Percentiles rank a stretch among this genome's conserved stretches.
These are phyloP conservation scores for Epirrhoe alternata DNA, from an alignment of 2,888 invertebrate genomes.

Conservation along the genomic window DNA sequence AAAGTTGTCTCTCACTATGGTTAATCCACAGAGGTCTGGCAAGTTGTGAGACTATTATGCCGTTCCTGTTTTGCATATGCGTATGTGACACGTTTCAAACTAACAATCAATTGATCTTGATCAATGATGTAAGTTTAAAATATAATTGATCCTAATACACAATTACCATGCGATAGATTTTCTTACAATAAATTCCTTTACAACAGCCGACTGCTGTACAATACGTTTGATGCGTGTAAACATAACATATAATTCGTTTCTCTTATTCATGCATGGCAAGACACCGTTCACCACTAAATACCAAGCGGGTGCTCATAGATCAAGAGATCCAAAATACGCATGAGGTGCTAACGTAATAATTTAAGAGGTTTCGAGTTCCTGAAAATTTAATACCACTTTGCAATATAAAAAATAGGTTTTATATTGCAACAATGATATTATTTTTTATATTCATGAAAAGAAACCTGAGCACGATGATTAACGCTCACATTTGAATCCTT, in stretches of 20 bases:
- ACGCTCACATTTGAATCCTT: too few species aligned
- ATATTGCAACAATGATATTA: background rate
- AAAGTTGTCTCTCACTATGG: too few species aligned
- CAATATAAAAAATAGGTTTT: too few species aligned
- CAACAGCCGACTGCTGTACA: background rate
- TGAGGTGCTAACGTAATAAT: background rate
- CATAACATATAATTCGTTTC: background rate
- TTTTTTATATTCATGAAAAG: too few species aligned
- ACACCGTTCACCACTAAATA: background rate
- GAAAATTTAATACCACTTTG: too few species aligned
- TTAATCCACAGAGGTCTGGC: background rate
- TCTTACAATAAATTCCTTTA: background rate
- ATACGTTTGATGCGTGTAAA: constrained; percentile 1
- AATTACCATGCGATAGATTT: background rate
- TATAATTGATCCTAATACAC: too few species aligned
- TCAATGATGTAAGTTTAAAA: too few species aligned
- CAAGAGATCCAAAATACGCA: background rate
- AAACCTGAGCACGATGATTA: too few species aligned
- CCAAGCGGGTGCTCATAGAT: background rate
- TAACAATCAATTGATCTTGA: too few species aligned
- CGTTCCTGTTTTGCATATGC: background rate
- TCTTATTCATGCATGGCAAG: constrained; percentile 13
- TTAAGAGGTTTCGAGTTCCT: too few species aligned
- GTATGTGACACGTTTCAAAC: too few species aligned
- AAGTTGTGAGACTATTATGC: background rate